Conservation (phyloP, 2,888 invertebrate genomes). For the Nephrotoma flavescens region DNA sequence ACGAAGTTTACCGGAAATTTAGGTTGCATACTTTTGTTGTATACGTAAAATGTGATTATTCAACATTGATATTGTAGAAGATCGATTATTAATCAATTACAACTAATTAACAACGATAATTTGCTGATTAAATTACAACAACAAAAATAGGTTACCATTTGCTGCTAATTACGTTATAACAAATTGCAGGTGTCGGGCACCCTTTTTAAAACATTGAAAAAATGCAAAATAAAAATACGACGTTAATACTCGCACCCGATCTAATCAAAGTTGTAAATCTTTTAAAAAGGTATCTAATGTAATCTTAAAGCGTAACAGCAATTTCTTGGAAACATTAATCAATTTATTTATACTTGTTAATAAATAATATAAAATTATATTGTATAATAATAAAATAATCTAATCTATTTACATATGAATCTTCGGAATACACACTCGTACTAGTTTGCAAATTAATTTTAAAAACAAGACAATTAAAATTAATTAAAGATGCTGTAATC, state of each 20-base stretch:
- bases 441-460: neutral
- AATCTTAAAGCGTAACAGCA: neutral
- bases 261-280: neutral
- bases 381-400: neutral
- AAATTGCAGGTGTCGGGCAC: too few relatives aligned
- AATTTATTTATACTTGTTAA: neutral
- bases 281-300: neutral
- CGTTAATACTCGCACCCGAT: neutral
- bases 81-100: too few relatives aligned
- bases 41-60: too few relatives aligned
- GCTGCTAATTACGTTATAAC: too few relatives aligned
- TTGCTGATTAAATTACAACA: too few relatives aligned
- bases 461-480: neutral
- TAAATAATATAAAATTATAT: neutral
- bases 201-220: too few relatives aligned
- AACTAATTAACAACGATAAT: too few relatives aligned
- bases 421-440: neutral
- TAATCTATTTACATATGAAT: neutral
- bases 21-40: too few relatives aligned
- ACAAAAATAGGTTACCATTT: too few relatives aligned
- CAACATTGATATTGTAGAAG: too few relatives aligned
- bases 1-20: too few relatives aligned
- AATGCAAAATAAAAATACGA: too few relatives aligned
- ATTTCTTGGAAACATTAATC: neutral
- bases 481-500: neutral